Evolutionary conservation across 2,113 vertebrate genomes (phyloP).

Genomic region (Chamaea fasciata): DNA sequence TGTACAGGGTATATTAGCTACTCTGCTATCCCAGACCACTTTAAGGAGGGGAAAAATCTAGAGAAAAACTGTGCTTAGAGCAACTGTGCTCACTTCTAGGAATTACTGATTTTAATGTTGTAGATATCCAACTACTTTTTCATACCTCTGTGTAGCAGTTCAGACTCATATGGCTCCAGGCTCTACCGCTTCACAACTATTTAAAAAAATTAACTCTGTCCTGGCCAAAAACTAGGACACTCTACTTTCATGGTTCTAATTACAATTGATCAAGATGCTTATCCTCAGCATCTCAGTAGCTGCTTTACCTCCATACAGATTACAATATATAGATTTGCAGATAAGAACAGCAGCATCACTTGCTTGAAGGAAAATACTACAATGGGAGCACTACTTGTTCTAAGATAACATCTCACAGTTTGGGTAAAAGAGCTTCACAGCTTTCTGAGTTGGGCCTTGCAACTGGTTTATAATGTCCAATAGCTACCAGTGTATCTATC

Average conservation of each 20-base stretch:
- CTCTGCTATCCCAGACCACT: neutral
- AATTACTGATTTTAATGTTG: neutral
- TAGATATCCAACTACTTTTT: neutral
- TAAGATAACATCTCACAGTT: neutral
- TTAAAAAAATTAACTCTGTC: neutral
- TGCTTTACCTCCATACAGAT: neutral
- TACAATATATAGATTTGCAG: neutral
- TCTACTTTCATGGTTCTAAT: neutral
- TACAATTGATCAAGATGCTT: neutral
- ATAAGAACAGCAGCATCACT: neutral
- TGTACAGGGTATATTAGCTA: neutral
- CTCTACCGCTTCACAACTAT: fast-evolving
- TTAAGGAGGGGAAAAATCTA: neutral
- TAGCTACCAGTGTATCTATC: neutral
- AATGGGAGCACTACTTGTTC: neutral
- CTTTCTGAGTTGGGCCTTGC: neutral
- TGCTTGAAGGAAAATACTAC: neutral
- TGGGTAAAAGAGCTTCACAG: neutral
- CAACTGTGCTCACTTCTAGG: neutral
- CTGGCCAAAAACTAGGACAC: neutral
- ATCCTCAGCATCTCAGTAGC: neutral
- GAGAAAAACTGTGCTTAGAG: neutral
- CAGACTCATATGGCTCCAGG: neutral
- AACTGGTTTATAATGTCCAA: neutral
- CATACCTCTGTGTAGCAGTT: neutral